Evolutionary conservation across 2,888 invertebrate genomes (phyloP).

Genomic region (Cremastobaeus sp.): DNA sequence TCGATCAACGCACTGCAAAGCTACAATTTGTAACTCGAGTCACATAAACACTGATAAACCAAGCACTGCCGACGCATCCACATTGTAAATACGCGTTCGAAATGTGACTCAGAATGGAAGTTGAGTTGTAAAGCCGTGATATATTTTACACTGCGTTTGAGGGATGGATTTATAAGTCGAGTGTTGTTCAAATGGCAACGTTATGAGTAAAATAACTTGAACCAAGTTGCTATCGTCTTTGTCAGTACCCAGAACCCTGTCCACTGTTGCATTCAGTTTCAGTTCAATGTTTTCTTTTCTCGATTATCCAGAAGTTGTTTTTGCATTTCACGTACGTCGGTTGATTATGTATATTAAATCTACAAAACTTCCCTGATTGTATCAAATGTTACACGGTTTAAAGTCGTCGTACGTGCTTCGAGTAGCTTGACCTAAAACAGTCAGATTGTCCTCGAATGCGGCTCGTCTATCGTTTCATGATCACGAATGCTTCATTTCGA

Average conservation of each 20-base stretch:
- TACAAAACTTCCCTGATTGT: slow-evolving; percentile 63
- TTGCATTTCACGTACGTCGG: no score
- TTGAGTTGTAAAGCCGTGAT: slow-evolving; percentile 32
- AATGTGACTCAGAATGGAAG: slow-evolving; percentile 44
- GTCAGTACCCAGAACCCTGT: slow-evolving; percentile 51
- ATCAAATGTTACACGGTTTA: slow-evolving; percentile 23
- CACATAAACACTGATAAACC: slow-evolving; percentile 11
- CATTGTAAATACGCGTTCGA: slow-evolving; percentile 50
- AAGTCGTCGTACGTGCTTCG: slow-evolving; percentile 25
- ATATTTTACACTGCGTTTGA: slow-evolving; percentile 35
- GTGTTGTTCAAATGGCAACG: slow-evolving; percentile 39
- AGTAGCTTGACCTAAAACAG: background rate
- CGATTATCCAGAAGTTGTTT: no score
- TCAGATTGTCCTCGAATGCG: slow-evolving; percentile 24
- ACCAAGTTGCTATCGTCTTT: slow-evolving; percentile 45
- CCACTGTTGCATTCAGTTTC: slow-evolving; percentile 22
- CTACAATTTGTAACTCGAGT: slow-evolving; percentile 26
- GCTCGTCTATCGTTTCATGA: slow-evolving; percentile 26
- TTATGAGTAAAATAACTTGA: slow-evolving; percentile 47
- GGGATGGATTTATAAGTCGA: slow-evolving; percentile 24
- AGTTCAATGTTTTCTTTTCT: background rate
- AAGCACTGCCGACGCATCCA: slow-evolving; percentile 41
- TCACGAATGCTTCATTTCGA: slow-evolving; percentile 47
- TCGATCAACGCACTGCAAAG: slow-evolving; percentile 4
- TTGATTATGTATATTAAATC: slow-evolving; percentile 60